Evolutionary conservation across 2,888 invertebrate species (phyloP).

Genomic region (Taenaris catops): DNA sequence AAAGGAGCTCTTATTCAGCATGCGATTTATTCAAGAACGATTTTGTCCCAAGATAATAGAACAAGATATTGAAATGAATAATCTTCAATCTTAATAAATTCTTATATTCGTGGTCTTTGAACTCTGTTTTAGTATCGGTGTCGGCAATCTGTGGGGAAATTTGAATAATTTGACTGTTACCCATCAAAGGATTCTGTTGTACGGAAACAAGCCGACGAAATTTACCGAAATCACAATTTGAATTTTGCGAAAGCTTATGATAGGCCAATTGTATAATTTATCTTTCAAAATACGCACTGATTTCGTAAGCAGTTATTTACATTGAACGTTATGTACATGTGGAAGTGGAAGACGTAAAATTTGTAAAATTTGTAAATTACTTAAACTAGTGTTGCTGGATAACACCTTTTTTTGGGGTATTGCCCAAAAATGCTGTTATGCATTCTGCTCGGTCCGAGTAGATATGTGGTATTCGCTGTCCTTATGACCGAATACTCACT

Average conservation of each 20-base stretch:
- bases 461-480: too few relatives aligned
- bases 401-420: too few relatives aligned
- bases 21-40: slow-evolving; percentile 20
- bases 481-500: too few relatives aligned
- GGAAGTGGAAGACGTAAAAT: too few relatives aligned
- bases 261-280: slow-evolving; percentile 22
- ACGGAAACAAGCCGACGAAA: slow-evolving; percentile 28
- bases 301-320: too few relatives aligned
- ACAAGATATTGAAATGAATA: slow-evolving; percentile 31
- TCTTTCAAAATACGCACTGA: too few relatives aligned
- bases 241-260: slow-evolving; percentile 26
- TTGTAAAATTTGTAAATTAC: too few relatives aligned
- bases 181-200: slow-evolving; percentile 36
- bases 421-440: too few relatives aligned
- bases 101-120: slow-evolving; percentile 32
- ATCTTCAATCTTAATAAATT: slow-evolving; percentile 30
- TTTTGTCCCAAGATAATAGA: slow-evolving; percentile 24
- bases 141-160: slow-evolving; percentile 34
- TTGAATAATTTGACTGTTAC: slow-evolving; percentile 36
- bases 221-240: slow-evolving; percentile 30
- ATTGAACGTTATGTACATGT: too few relatives aligned
- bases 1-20: slow-evolving; percentile 11
- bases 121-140: slow-evolving; percentile 30
- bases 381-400: too few relatives aligned
- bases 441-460: too few relatives aligned